These are phyloP conservation scores for Haliclona indistincta DNA, from an alignment of 37 sponge, comb jelly and placozoan genomes.

Conservation along the genomic window DNA sequence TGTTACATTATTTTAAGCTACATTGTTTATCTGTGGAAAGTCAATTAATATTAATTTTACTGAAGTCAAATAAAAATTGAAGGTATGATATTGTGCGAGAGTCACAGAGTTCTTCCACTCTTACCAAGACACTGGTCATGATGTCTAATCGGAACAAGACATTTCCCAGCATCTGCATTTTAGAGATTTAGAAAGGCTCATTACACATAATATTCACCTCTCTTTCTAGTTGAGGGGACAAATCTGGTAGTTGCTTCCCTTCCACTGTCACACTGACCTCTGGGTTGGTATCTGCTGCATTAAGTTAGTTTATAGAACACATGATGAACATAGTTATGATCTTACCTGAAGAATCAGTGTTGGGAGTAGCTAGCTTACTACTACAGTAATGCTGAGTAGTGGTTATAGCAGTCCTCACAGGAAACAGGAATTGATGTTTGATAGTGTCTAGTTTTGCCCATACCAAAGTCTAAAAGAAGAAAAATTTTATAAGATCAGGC, in stretches of 20 bases:
- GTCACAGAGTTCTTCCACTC: slow-evolving; percentile 61
- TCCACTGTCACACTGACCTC: slow-evolving; percentile 40
- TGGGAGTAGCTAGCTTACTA: no score
- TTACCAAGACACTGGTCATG: slow-evolving; percentile 50
- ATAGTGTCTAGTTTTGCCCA: slow-evolving; percentile 22
- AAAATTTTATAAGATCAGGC: not conserved
- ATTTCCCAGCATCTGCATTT: slow-evolving; percentile 27
- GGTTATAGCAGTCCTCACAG: no score
- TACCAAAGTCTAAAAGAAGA: slow-evolving; percentile 36
- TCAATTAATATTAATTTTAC: no score
- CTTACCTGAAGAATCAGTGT: no score
- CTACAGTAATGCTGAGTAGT: no score
- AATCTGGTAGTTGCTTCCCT: slow-evolving; percentile 32
- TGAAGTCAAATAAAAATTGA: no score
- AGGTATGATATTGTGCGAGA: not conserved
- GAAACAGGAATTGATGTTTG: no score
- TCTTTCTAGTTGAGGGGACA: slow-evolving; percentile 31
- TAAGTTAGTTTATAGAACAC: no score
- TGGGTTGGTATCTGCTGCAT: slow-evolving; percentile 18
- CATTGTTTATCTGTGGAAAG: no score
- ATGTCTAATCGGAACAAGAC: slow-evolving; percentile 49
- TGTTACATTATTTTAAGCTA: no score
- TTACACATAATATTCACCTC: not conserved
- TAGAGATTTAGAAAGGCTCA: not conserved
- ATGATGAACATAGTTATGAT: no score